phyloP scores from a whole-genome alignment of 2,113 vertebrate genomes.

The Halichoerus grypus region DNA sequence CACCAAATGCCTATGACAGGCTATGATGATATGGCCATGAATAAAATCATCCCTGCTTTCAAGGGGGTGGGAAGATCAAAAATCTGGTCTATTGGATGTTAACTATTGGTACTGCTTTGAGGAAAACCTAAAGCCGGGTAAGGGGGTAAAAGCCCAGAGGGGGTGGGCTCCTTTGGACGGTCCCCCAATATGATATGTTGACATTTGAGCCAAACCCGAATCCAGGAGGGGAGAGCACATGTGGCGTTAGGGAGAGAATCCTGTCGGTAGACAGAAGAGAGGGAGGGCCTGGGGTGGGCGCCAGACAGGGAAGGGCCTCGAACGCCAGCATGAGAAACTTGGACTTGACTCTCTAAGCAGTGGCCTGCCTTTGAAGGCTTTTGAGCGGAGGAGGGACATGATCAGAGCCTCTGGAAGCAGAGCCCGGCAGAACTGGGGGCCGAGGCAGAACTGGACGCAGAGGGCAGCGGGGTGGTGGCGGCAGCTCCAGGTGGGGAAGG shows the following conservation, averaged over 20 bases:
- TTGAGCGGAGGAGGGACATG: neutral
- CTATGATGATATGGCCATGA: neutral
- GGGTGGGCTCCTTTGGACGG: neutral
- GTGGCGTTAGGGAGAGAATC: neutral
- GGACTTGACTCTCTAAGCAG: neutral
- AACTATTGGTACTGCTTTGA: neutral
- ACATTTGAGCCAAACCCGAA: neutral
- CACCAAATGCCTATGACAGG: neutral
- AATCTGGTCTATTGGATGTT: neutral
- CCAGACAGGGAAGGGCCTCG: neutral
- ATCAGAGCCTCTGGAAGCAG: neutral
- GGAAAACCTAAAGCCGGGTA: neutral
- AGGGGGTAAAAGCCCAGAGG: neutral
- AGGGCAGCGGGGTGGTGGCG: neutral
- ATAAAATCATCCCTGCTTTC: neutral
- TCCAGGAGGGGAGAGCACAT: neutral
- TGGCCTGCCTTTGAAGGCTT: neutral
- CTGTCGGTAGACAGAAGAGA: neutral
- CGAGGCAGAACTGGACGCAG: neutral
- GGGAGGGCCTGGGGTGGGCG: accelerated
- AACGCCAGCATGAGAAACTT: neutral
- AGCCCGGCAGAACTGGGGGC: neutral
- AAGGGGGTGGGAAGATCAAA: neutral
- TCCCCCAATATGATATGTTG: neutral
- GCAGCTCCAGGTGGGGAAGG: neutral